Conservation (phyloP, 2,888 invertebrate genomes). For the Apotomis betuletana region DNA sequence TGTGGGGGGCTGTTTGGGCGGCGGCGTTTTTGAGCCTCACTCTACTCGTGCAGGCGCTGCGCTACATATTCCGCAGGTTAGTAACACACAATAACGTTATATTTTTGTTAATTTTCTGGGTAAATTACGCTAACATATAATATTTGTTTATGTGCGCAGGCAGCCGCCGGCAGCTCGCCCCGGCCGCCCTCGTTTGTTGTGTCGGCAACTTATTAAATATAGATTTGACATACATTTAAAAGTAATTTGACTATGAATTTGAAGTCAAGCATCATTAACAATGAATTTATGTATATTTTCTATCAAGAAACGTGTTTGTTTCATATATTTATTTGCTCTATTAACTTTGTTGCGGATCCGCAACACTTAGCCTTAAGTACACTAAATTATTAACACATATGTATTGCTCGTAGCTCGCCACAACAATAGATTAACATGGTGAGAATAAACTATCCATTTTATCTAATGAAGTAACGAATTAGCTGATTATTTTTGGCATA, state of each 20-base stretch:
- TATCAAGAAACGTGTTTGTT: slow-evolving; percentile 12
- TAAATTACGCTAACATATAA: neutral
- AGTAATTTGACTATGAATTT: slow-evolving; percentile 1
- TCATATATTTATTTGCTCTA: neutral
- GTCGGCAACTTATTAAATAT: slow-evolving; percentile 11
- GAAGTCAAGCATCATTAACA: neutral
- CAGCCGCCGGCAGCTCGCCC: slow-evolving; percentile 15
- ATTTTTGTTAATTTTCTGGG: slow-evolving; percentile 4
- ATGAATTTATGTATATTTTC: slow-evolving; percentile 7
- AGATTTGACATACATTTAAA: slow-evolving; percentile 11
- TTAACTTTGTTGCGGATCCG: slow-evolving; percentile 15
- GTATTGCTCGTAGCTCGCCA: slow-evolving; percentile 39
- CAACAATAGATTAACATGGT: slow-evolving; percentile 35
- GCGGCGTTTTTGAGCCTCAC: slow-evolving; percentile 91
- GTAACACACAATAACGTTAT: slow-evolving; percentile 54
- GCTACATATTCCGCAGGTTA: slow-evolving; percentile 88
- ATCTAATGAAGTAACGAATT: slow-evolving; percentile 30
- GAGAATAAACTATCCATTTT: slow-evolving; percentile 33
- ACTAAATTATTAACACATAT: slow-evolving; percentile 31
- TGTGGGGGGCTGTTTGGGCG: slow-evolving; percentile 92
- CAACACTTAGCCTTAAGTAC: neutral
- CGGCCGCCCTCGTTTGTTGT: neutral
- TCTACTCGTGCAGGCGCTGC: slow-evolving; percentile 89
- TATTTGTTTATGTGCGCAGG: slow-evolving; percentile 9
- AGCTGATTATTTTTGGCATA: slow-evolving; percentile 28